Conservation (phyloP, 2,113 vertebrate genomes). For the Ovibos moschatus region DNA sequence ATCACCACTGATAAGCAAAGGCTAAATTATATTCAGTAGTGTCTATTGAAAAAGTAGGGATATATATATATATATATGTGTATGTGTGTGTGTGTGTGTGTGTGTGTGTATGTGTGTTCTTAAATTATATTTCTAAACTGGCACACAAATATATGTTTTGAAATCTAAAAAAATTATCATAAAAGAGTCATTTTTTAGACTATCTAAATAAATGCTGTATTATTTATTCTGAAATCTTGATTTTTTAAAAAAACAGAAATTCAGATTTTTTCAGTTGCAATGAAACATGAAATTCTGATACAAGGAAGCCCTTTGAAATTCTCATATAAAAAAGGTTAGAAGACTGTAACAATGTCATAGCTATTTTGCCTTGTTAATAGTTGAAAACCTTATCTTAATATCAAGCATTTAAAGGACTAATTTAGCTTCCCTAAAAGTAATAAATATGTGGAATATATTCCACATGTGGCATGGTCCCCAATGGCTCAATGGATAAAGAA, state of each 20-base stretch:
- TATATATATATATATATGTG: accelerated
- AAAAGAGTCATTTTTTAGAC: background rate
- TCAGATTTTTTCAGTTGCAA: background rate
- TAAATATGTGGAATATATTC: background rate
- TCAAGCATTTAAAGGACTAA: background rate
- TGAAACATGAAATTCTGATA: background rate
- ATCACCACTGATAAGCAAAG: background rate
- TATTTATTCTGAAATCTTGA: background rate
- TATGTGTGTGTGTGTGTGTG: no score
- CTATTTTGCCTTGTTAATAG: background rate
- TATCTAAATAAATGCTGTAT: background rate
- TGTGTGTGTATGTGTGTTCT: background rate
- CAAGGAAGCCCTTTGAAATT: background rate
- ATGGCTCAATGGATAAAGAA: background rate
- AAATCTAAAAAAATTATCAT: background rate
- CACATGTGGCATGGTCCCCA: background rate
- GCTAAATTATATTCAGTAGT: background rate
- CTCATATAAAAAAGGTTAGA: background rate
- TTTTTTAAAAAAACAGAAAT: background rate
- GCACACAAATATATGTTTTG: background rate
- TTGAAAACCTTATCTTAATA: background rate
- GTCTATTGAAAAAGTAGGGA: background rate
- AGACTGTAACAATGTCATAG: background rate
- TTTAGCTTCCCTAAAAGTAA: background rate
- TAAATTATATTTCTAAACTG: background rate